These are phyloP conservation scores for Caracal caracal DNA, from an alignment of 2,113 vertebrate genomes.

Conservation along the genomic window DNA sequence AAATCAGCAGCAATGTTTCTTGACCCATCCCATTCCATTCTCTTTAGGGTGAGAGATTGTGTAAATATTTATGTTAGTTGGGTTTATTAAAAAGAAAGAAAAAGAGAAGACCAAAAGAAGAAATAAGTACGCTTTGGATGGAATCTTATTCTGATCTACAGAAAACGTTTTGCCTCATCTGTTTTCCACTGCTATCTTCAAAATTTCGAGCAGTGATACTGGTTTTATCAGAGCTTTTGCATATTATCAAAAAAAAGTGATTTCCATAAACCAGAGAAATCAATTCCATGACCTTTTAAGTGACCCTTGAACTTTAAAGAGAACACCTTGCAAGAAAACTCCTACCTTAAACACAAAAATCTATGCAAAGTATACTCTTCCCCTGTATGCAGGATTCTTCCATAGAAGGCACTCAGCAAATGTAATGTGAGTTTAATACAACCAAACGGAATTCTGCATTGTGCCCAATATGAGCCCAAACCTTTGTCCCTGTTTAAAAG, in stretches of 20 bases:
- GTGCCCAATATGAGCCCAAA: not conserved
- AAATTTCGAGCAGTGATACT: not conserved
- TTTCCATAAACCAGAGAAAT: slow-evolving; percentile 19
- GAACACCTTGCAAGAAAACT: not conserved
- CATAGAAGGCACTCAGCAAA: not conserved
- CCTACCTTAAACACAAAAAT: not conserved
- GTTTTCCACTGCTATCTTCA: not conserved
- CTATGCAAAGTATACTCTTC: not conserved
- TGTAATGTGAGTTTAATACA: not conserved
- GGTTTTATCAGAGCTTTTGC: not conserved
- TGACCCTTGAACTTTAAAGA: not conserved
- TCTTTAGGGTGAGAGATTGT: not conserved
- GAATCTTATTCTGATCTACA: not conserved
- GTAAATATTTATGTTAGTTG: slow-evolving; percentile 40
- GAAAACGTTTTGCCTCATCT: not conserved
- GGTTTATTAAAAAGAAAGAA: slow-evolving; percentile 39
- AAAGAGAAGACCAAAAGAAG: not conserved
- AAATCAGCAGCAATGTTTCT: not conserved
- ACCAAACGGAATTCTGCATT: not conserved
- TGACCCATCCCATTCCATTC: not conserved
- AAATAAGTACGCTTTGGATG: not conserved
- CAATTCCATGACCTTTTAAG: not conserved
- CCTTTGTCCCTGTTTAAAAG: not conserved
- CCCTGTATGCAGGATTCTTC: not conserved
- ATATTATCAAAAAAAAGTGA: not conserved